Conservation (phyloP, 2,113 vertebrate species). For the Prionailurus viverrinus region DNA sequence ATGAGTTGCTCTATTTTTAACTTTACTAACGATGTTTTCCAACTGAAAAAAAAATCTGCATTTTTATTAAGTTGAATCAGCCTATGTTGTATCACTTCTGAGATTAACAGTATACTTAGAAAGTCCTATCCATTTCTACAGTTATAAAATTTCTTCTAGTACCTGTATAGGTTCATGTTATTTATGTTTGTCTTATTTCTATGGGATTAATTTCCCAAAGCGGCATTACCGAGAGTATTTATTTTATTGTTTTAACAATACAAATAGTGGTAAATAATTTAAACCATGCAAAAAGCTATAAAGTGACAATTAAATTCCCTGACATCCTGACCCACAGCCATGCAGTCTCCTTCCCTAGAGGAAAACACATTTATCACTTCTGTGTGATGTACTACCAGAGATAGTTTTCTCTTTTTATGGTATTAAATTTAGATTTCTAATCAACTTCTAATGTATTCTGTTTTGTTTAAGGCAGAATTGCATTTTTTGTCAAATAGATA, state of each 20-base stretch:
- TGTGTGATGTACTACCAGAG: not conserved
- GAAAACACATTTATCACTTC: conserved; percentile 34
- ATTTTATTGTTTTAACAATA: conserved; percentile 21
- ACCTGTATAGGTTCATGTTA: not conserved
- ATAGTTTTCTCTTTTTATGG: not conserved
- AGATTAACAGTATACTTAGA: not conserved
- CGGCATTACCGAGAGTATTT: not conserved
- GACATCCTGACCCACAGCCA: not conserved
- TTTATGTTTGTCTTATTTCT: not conserved
- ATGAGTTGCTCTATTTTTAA: not conserved
- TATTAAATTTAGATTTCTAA: conserved; percentile 7
- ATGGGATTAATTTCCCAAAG: conserved; percentile 37
- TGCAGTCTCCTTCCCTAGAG: not conserved
- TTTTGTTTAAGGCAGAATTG: not conserved
- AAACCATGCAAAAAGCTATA: conserved; percentile 22
- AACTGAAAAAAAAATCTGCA: not conserved
- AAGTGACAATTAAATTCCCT: conserved; percentile 17
- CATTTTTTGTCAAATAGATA: not conserved
- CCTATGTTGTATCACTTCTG: not conserved
- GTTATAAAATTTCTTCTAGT: not conserved
- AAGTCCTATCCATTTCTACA: not conserved
- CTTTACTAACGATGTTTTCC: not conserved
- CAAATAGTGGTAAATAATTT: conserved; percentile 54
- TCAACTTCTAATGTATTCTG: conserved; percentile 30
- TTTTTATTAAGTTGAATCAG: not conserved